Evolutionary conservation across 2,797 vertebrate genomes (phyloP).

Genomic region (Macrochelys suwanniensis): DNA sequence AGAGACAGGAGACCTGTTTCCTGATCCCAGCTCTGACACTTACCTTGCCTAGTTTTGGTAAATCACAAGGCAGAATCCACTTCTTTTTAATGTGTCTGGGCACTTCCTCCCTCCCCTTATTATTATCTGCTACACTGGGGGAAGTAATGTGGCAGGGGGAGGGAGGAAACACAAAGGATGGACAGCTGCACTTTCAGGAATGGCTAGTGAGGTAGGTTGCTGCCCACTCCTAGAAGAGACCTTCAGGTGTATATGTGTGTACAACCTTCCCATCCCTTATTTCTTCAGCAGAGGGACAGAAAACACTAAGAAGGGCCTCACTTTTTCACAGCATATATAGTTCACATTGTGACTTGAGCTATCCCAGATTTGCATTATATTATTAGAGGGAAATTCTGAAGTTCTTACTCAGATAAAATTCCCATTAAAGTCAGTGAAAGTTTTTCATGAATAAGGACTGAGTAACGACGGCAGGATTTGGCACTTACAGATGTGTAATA

Average conservation of each 20-base stretch:
- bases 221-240: too few species aligned
- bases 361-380: accelerated
- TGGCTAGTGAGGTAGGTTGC: too few species aligned
- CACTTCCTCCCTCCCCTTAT: background rate
- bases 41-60: background rate
- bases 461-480: accelerated
- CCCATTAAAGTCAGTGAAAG: too few species aligned
- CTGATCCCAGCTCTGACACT: background rate
- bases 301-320: background rate
- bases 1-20: background rate
- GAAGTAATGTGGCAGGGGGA: too few species aligned
- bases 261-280: background rate
- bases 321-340: background rate
- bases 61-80: background rate
- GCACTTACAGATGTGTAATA: accelerated
- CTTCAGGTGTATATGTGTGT: background rate
- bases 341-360: accelerated
- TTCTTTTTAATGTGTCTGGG: background rate
- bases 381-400: background rate
- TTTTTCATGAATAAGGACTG: background rate
- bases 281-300: background rate
- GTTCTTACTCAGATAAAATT: background rate
- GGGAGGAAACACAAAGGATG: too few species aligned
- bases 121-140: background rate
- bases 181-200: too few species aligned